Percentiles rank a stretch among this genome's conserved stretches.
Evolutionary conservation across 2,797 vertebrate genomes (phyloP).

Genomic region (Prionace glauca): DNA sequence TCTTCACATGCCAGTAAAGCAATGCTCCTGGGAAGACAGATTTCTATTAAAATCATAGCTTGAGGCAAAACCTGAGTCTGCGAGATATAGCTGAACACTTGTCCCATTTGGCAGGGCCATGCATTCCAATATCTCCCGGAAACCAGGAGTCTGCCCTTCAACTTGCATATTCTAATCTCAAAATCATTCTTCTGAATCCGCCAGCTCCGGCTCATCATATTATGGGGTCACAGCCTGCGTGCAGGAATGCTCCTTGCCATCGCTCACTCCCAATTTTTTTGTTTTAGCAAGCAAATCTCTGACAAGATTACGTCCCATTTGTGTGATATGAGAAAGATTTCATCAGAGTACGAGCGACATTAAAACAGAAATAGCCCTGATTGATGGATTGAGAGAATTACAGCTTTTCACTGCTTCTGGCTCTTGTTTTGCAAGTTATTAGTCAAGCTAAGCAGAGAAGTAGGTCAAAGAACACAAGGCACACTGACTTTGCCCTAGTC

Average conservation of each 20-base stretch:
- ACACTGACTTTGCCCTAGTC: background rate
- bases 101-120: background rate
- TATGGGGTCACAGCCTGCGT: background rate
- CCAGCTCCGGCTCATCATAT: background rate
- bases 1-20: background rate
- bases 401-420: background rate
- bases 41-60: background rate
- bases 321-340: background rate
- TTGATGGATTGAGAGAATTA: constrained; percentile 8
- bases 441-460: background rate
- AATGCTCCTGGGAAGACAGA: background rate
- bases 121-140: background rate
- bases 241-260: background rate
- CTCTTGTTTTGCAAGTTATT: background rate
- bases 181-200: background rate
- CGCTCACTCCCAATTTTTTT: background rate
- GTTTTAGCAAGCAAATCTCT: background rate
- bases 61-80: background rate
- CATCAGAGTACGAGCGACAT: background rate
- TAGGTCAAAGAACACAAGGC: background rate
- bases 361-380: constrained; percentile 6
- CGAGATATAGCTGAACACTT: background rate
- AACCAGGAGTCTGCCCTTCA: constrained; percentile 9
- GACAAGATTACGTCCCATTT: background rate
- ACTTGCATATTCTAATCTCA: background rate